Conservation (phyloP, 2,888 invertebrate genomes). For the Rutpela maculata region DNA sequence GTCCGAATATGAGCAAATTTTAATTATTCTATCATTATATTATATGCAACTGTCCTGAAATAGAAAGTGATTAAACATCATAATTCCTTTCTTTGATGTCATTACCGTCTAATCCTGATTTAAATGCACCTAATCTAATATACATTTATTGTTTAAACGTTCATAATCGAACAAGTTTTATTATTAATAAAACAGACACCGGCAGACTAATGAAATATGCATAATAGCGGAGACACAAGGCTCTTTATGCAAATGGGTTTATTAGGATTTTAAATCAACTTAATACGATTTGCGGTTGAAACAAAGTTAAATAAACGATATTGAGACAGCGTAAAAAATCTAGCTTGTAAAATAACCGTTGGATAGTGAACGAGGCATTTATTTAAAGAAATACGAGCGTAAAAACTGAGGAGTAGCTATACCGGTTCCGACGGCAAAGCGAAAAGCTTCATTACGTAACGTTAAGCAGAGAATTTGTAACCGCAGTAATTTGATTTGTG, state of each 20-base stretch:
- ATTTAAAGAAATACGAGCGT: not conserved
- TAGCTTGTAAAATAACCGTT: not conserved
- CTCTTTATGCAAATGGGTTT: constrained; percentile 7
- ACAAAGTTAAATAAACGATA: not conserved
- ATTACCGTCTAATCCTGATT: too few species aligned
- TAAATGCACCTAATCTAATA: too few species aligned
- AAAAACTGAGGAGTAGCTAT: not conserved
- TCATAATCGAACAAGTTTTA: not conserved
- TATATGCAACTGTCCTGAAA: too few species aligned
- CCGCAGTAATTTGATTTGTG: not conserved
- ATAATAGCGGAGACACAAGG: not conserved
- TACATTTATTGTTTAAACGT: not conserved
- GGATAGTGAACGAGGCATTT: not conserved
- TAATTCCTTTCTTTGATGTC: too few species aligned
- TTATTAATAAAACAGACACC: not conserved
- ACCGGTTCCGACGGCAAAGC: constrained; percentile 1
- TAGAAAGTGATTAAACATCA: too few species aligned
- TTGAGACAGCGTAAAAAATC: not conserved
- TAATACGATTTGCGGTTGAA: constrained; percentile 14
- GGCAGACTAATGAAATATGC: not conserved
- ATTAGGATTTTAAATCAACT: not conserved
- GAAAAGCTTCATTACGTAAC: not conserved
- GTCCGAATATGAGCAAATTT: too few species aligned
- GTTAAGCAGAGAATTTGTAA: not conserved
- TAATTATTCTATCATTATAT: too few species aligned